Conservation (phyloP, 2,797 vertebrate genomes). For the Chiloscyllium punctatum region DNA sequence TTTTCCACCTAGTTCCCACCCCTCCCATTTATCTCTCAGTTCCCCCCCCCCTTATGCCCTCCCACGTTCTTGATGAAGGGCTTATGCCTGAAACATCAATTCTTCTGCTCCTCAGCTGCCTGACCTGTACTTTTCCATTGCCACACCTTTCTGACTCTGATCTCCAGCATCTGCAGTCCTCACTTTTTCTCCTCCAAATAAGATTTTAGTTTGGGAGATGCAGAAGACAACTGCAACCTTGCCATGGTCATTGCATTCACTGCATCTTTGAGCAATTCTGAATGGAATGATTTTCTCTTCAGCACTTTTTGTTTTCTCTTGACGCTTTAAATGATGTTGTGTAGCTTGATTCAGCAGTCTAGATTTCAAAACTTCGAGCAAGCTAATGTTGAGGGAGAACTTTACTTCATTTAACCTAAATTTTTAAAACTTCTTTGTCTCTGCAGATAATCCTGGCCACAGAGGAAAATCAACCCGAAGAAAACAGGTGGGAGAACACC, state of each 20-base stretch:
- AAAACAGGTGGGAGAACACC: constrained; percentile 17
- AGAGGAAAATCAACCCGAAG: constrained; percentile 6
- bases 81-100: no score
- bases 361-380: neutral
- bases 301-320: neutral
- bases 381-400: neutral
- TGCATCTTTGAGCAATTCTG: neutral
- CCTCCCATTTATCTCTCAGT: no score
- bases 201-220: neutral
- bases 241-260: neutral
- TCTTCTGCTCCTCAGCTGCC: no score
- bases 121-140: no score
- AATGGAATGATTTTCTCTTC: neutral
- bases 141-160: no score
- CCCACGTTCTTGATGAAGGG: no score
- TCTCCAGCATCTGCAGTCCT: no score
- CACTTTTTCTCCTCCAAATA: neutral
- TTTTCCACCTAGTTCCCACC: no score
- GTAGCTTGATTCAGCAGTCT: neutral
- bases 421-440: neutral
- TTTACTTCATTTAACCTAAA: neutral
- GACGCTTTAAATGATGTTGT: neutral
- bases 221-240: neutral
- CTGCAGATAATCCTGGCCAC: neutral
- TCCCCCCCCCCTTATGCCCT: no score